Conservation (phyloP, 2,888 invertebrate species). For the Notodonta dromedarius region DNA sequence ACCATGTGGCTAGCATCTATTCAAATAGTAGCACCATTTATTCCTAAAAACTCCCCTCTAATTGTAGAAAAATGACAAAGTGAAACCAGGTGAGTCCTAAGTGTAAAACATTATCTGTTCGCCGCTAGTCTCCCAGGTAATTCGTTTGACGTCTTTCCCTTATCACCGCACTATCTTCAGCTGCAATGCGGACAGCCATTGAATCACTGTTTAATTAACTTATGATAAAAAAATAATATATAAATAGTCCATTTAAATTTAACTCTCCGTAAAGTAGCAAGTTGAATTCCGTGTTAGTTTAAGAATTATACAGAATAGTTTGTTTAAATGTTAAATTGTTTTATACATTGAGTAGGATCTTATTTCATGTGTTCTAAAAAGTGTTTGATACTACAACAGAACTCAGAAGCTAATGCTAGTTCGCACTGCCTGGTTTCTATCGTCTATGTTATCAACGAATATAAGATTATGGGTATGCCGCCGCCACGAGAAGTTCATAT, state of each 20-base stretch:
- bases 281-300: not conserved
- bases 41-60: no score
- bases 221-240: slow-evolving; percentile 8
- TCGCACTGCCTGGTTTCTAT: no score
- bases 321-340: not conserved
- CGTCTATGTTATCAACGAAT: no score
- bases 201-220: slow-evolving; percentile 12
- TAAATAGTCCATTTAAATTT: not conserved
- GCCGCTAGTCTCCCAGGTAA: slow-evolving; percentile 2
- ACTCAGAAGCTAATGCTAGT: no score
- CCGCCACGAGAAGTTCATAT: no score
- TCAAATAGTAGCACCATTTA: no score
- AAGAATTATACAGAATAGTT: not conserved
- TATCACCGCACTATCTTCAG: slow-evolving; percentile 3
- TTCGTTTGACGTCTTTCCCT: slow-evolving; percentile 4
- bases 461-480: no score
- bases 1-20: no score
- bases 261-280: not conserved
- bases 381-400: no score
- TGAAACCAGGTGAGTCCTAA: not conserved
- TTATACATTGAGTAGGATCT: no score
- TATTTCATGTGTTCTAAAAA: no score
- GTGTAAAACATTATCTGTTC: not conserved
- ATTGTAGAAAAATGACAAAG: not conserved
- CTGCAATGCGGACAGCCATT: slow-evolving; percentile 18